A percentile compares a stretch with the other conserved stretches of the same genome.
phyloP scores from a whole-genome alignment of 2,888 invertebrate genomes.

The Drosophila borealis region DNA sequence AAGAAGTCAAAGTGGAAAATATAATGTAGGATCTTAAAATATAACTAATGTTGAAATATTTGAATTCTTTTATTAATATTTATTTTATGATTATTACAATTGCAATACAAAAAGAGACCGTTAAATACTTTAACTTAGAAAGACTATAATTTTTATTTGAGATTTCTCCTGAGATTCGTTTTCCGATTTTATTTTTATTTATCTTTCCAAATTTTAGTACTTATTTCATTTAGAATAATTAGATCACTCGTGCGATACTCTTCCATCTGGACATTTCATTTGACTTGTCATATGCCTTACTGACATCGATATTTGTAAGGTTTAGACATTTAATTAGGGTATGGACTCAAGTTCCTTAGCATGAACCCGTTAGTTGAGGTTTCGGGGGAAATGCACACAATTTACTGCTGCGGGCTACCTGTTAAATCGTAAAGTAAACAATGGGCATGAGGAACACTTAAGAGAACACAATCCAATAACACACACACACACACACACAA shows the following conservation, averaged over 20 bases:
- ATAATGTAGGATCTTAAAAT: background rate
- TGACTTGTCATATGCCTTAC: background rate
- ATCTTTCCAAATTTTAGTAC: conserved; percentile 11
- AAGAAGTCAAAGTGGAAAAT: background rate
- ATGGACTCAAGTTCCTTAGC: conserved; percentile 43
- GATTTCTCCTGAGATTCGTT: background rate
- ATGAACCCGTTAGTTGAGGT: conserved; percentile 35
- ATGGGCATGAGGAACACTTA: conserved; percentile 63
- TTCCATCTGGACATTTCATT: conserved; percentile 11
- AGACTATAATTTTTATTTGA: too few species aligned
- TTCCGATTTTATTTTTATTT: background rate
- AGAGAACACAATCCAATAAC: conserved; percentile 60
- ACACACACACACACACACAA: conserved; percentile 22
- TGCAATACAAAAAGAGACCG: too few species aligned
- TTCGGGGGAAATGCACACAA: conserved; percentile 5
- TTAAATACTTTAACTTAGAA: too few species aligned
- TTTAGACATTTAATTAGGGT: conserved; percentile 54
- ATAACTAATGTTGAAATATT: too few species aligned
- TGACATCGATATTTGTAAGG: conserved; percentile 14
- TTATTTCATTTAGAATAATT: conserved; percentile 24
- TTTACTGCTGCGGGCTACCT: conserved; percentile 67
- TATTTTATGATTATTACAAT: too few species aligned
- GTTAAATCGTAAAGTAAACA: conserved; percentile 73
- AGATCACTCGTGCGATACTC: conserved; percentile 28
- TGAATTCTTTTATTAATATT: too few species aligned